A percentile compares a stretch with the other conserved stretches of the same genome.
These are phyloP conservation scores for Semibalanus balanoides DNA, from an alignment of 1,140 invertebrate genomes.

Conservation along the genomic window DNA sequence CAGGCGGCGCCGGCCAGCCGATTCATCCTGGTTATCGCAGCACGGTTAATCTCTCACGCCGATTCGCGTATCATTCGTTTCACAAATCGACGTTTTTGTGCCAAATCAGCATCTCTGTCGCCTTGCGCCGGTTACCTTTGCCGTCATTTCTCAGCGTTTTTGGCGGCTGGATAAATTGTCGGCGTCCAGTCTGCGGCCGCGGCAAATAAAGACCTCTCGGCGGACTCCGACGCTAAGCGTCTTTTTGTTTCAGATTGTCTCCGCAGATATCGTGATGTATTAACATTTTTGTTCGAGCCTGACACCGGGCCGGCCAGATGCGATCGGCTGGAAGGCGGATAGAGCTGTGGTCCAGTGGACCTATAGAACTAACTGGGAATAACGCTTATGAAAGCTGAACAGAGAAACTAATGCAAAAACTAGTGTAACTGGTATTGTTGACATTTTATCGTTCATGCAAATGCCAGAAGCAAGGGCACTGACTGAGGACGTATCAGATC, in stretches of 20 bases:
- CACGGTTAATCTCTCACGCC: not conserved
- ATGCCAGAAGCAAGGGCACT: too few relatives aligned
- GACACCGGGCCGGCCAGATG: not conserved
- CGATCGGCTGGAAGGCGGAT: not conserved
- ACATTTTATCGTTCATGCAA: too few relatives aligned
- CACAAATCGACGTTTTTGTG: not conserved
- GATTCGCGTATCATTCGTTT: constrained; percentile 2
- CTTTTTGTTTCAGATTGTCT: not conserved
- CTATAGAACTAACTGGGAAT: too few relatives aligned
- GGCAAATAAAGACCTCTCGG: not conserved
- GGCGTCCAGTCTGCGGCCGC: not conserved
- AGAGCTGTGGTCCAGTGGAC: too few relatives aligned
- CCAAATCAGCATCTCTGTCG: not conserved
- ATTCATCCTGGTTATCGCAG: not conserved
- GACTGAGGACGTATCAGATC: too few relatives aligned
- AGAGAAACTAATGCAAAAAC: too few relatives aligned
- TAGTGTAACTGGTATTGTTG: too few relatives aligned
- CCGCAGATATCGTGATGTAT: not conserved
- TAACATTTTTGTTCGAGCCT: not conserved
- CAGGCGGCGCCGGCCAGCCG: too few relatives aligned
- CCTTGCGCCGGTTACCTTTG: not conserved
- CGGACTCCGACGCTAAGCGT: not conserved
- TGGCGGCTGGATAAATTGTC: not conserved
- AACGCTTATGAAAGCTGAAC: too few relatives aligned
- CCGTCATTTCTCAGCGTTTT: not conserved